Percentiles rank a stretch among this genome's conserved stretches.
Conservation (phyloP, 2,888 invertebrate species). For the Torymus tubicola region DNA sequence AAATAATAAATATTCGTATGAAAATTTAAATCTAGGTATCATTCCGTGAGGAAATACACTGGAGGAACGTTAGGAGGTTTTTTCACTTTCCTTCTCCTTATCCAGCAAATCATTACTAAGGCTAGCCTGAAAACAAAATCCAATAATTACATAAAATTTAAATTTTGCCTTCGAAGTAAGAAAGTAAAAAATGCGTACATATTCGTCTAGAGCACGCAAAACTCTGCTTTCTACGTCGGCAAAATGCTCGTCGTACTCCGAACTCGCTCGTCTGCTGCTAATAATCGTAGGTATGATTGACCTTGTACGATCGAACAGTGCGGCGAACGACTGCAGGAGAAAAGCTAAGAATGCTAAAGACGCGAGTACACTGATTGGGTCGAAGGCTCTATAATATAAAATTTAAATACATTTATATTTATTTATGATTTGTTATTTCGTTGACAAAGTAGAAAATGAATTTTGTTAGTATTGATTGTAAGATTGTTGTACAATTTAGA, state of each 20-base stretch:
- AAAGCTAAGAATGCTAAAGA: conserved; percentile 75
- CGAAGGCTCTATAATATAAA: conserved; percentile 68
- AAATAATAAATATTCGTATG: conserved; percentile 55
- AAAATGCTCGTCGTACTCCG: conserved; percentile 58
- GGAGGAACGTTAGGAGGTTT: conserved; percentile 5
- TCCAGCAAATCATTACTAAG: conserved; percentile 50
- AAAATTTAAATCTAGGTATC: conserved; percentile 31
- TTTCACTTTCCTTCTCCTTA: conserved; percentile 38
- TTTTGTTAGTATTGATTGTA: too few relatives aligned
- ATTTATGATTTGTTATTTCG: neutral
- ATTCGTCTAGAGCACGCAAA: conserved; percentile 69
- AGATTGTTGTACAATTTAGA: too few relatives aligned
- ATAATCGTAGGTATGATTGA: conserved; percentile 70
- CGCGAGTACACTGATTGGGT: conserved; percentile 74
- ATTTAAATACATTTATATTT: neutral
- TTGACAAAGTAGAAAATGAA: too few relatives aligned
- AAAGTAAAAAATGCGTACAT: conserved; percentile 64
- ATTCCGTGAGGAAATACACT: conserved; percentile 14
- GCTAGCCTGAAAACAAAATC: conserved; percentile 52
- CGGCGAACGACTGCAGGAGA: conserved; percentile 73
- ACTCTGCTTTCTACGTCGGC: conserved; percentile 65
- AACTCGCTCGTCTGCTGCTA: conserved; percentile 63
- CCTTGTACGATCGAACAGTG: conserved; percentile 71
- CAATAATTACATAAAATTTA: conserved; percentile 20
- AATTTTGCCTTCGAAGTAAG: neutral